phyloP scores from a whole-genome alignment of 2,797 vertebrate species.

The Propithecus perrieri region DNA sequence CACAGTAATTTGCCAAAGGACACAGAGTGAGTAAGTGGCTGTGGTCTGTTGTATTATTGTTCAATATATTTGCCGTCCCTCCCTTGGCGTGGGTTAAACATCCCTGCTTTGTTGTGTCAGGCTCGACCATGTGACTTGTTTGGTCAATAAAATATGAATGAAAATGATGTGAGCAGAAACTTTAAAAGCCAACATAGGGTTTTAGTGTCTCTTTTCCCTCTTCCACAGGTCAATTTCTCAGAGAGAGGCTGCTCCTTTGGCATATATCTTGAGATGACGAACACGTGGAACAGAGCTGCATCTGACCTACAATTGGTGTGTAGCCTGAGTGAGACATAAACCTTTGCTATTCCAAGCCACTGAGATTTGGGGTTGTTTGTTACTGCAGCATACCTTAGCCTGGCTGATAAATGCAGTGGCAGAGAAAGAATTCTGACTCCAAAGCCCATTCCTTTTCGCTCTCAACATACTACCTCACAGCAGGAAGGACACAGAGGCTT shows the following conservation, averaged over 20 bases:
- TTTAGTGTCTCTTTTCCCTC: neutral
- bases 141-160: neutral
- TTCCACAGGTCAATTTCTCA: neutral
- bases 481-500: neutral
- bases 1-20: neutral
- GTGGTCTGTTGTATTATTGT: neutral
- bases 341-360: neutral
- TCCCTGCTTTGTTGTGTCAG: neutral
- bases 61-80: neutral
- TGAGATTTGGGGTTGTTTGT: neutral
- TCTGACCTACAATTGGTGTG: neutral
- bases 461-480: accelerated
- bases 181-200: neutral
- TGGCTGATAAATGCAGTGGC: neutral
- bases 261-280: neutral
- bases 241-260: neutral
- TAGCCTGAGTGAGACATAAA: neutral
- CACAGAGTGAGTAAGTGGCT: neutral
- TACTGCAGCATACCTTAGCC: neutral
- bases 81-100: neutral
- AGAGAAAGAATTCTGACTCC: neutral
- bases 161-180: neutral
- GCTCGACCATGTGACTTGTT: neutral
- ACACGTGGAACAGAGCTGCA: neutral
- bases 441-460: neutral